Evolutionary conservation across 2,888 invertebrate species (phyloP), one percentile per base, ranked within the genome.

Genomic region (Dioctria linearis): DNA sequence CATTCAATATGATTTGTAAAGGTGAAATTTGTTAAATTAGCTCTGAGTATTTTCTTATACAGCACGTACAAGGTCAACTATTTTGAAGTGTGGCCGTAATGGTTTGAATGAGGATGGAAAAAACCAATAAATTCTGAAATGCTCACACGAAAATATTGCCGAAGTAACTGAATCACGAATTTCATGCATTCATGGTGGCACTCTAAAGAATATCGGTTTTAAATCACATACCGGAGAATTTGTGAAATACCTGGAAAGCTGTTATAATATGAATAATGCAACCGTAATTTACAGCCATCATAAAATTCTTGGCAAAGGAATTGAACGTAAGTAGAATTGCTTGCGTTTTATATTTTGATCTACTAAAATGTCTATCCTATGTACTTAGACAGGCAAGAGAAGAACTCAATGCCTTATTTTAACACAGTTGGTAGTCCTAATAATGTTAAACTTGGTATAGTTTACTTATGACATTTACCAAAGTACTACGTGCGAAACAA

Each of bases 401-500:
- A 37, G 80, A 80, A 76, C 61, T 51, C 25, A 46, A 61, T 88
- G 39, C 88, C 88, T 4, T 11, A 39, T 9, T 89, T 89, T 80
- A 86, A 86, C 80, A 82, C 85, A 37, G 83, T 84, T 6, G 88
- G 86, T 4, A 73, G 86, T 6, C 83, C 84, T 8, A 59, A 80
- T 66, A 82, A 83, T 4, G 82, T 86, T 2, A 67, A 83, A n/a
- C 83, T 85, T 0, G 81, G 84, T 46, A 80, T 85, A 4, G 85
- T 85, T 4, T 89, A 87, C 82, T 86, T 86, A 80, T 84, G 0
- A 85, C 84, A 39, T 87, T 90, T 57, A 86, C 84, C 43, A 84
- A 84, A 46, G 81, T 88, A 11, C 82, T 89, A 8, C 86, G 86
- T 40, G 85, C 86, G 2, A 80, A 85, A 13, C 66, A 82, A 11